Conservation (phyloP, 2,797 vertebrate genomes). For the Potorous gilbertii region DNA sequence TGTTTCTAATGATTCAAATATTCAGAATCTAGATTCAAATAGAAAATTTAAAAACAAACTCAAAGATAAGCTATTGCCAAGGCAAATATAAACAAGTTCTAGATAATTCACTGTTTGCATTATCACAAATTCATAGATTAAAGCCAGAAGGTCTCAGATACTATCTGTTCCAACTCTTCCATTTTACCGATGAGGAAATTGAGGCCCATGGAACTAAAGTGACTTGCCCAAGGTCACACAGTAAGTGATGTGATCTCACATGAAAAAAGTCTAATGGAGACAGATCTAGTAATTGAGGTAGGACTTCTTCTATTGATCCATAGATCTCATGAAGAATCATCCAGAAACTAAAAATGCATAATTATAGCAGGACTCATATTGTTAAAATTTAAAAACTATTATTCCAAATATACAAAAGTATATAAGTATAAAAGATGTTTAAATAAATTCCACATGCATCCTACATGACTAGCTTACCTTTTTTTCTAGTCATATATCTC, state of each 20-base stretch:
- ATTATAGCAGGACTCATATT: neutral
- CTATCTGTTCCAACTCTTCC: neutral
- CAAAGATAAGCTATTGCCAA: neutral
- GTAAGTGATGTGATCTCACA: neutral
- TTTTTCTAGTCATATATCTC: neutral
- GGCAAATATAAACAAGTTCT: slow-evolving; percentile 1
- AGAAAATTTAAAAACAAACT: slow-evolving; percentile 11
- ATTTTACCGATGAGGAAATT: neutral
- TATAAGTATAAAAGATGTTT: neutral
- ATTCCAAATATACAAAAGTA: neutral
- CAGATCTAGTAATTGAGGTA: neutral
- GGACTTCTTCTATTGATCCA: neutral
- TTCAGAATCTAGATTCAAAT: neutral
- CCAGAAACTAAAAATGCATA: neutral
- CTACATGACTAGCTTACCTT: neutral
- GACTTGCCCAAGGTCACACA: neutral
- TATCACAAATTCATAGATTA: neutral
- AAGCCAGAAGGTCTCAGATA: neutral
- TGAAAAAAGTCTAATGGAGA: neutral
- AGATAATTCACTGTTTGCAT: neutral
- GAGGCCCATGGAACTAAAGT: neutral
- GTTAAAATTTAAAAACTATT: no score
- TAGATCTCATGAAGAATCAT: neutral
- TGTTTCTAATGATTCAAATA: slow-evolving; percentile 3
- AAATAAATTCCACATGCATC: neutral